Percentiles rank a stretch among this genome's conserved stretches.
phyloP scores from a whole-genome alignment of 2,888 invertebrate genomes.

The Eudemis profundana region DNA sequence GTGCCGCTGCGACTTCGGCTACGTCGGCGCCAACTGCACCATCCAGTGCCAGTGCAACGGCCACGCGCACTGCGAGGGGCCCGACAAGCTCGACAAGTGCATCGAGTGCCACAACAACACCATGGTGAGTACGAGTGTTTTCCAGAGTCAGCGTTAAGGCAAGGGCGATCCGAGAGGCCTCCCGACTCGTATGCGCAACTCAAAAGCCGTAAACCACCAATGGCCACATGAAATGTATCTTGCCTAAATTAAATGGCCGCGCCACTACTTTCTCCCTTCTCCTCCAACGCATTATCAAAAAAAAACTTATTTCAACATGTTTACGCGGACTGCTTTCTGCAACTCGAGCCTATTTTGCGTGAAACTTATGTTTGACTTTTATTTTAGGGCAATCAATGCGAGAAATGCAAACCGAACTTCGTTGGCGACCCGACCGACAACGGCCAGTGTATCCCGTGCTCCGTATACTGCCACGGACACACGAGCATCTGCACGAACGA shows the following conservation, averaged over 20 bases:
- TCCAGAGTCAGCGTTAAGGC: no score
- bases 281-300: no score
- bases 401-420: slow-evolving; percentile 94
- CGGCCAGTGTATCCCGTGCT: slow-evolving; percentile 94
- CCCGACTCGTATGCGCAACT: no score
- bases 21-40: slow-evolving; percentile 96
- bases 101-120: slow-evolving; percentile 96
- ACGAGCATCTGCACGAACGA: slow-evolving; percentile 91
- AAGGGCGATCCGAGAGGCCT: no score
- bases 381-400: slow-evolving; percentile 93
- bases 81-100: slow-evolving; percentile 93
- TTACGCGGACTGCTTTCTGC: no score
- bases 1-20: slow-evolving; percentile 97
- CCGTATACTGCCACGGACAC: slow-evolving; percentile 95
- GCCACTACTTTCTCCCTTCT: no score
- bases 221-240: no score
- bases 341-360: no score
- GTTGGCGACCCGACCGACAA: slow-evolving; percentile 97
- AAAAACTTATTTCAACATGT: no score
- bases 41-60: slow-evolving; percentile 98
- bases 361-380: no score
- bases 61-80: slow-evolving; percentile 95
- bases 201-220: no score
- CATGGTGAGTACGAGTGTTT: slow-evolving; percentile 90
- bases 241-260: no score